Conservation (phyloP, 2,888 invertebrate genomes). For the Parthenolecanium corni region DNA sequence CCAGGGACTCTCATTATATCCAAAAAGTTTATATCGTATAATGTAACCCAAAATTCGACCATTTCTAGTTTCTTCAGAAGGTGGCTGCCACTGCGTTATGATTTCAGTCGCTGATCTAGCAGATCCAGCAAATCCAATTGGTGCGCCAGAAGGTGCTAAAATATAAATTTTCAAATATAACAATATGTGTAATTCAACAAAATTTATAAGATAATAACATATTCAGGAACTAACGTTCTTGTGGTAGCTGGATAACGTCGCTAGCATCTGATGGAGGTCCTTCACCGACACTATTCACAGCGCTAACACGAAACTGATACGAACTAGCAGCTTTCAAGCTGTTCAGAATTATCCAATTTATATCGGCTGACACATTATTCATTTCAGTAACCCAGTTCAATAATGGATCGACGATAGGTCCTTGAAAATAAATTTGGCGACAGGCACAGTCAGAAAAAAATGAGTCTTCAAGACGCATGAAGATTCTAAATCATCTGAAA, state of each 20-base stretch:
- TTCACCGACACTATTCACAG: constrained; percentile 91
- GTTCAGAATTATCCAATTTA: constrained; percentile 66
- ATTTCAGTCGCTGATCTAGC: constrained; percentile 90
- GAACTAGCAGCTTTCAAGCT: constrained; percentile 87
- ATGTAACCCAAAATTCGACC: constrained; percentile 90
- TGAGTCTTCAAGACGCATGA: neutral
- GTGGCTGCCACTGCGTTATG: constrained; percentile 94
- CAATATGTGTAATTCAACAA: neutral
- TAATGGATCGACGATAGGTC: constrained; percentile 71
- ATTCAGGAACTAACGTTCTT: constrained; percentile 64
- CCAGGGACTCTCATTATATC: constrained; percentile 89
- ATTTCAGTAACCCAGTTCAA: constrained; percentile 80
- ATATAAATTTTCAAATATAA: constrained; percentile 12
- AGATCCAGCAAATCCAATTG: constrained; percentile 86
- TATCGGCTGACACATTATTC: constrained; percentile 68
- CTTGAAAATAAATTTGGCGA: constrained; percentile 37
- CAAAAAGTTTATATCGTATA: constrained; percentile 77
- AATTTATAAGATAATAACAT: constrained; percentile 30
- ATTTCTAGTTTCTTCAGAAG: constrained; percentile 85
- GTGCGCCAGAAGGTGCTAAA: constrained; percentile 90
- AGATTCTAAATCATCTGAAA: neutral
- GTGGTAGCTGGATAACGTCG: constrained; percentile 80
- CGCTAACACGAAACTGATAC: constrained; percentile 94
- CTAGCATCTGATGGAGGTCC: constrained; percentile 84
- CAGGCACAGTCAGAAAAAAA: neutral